Evolutionary conservation across 2,113 vertebrate species (phyloP).

Genomic region (Ceyx cyanopectus): DNA sequence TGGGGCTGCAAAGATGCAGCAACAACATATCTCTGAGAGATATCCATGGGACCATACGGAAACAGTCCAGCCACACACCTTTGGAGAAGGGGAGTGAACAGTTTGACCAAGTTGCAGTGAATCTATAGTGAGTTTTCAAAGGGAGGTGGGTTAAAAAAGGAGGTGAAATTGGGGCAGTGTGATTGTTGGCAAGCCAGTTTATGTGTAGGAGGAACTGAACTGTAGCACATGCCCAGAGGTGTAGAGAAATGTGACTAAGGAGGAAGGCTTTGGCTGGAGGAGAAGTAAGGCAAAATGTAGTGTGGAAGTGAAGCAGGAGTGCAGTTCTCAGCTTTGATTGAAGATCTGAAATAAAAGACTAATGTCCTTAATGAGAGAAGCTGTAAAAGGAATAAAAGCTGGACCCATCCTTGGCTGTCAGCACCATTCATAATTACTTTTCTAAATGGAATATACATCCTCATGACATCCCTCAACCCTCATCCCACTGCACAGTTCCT

Average conservation of each 20-base stretch:
- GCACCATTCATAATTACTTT: not conserved
- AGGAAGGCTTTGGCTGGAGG: not conserved
- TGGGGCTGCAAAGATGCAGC: not conserved
- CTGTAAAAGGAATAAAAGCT: not conserved
- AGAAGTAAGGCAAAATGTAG: not conserved
- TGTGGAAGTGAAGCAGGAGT: not conserved
- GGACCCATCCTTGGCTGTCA: not conserved
- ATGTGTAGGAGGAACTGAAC: accelerated
- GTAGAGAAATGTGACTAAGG: not conserved
- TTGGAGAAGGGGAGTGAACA: not conserved
- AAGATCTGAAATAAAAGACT: not conserved
- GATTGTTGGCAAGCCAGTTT: not conserved
- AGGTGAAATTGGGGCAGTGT: accelerated
- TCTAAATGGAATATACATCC: not conserved
- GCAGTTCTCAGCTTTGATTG: not conserved
- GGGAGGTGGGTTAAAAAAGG: not conserved
- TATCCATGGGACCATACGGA: not conserved
- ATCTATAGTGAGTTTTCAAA: not conserved
- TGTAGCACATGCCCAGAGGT: not conserved
- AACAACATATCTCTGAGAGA: not conserved
- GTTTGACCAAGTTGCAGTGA: not conserved
- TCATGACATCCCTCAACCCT: not conserved
- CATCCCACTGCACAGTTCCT: not conserved
- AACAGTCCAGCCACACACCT: not conserved
- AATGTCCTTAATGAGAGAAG: not conserved